phyloP scores from a whole-genome alignment of 2,113 vertebrate genomes.

The Microtus pennsylvanicus region DNA sequence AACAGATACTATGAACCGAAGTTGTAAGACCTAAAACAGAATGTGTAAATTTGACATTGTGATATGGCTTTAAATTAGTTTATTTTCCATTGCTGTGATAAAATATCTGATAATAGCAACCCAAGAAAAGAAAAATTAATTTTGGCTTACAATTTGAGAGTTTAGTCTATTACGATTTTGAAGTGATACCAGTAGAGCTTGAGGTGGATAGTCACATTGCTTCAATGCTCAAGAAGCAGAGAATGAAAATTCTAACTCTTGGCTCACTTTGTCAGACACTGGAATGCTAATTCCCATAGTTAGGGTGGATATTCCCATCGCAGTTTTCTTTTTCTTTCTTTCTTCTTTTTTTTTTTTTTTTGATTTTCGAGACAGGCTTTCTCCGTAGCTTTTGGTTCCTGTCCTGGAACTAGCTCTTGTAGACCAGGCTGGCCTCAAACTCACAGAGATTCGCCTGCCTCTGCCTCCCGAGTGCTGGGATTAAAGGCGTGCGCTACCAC shows the following conservation, averaged over 20 bases:
- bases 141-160: background rate
- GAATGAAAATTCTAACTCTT: background rate
- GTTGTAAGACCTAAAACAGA: background rate
- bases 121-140: background rate
- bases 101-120: background rate
- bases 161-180: background rate
- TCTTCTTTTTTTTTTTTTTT: no score
- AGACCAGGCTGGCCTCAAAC: no score
- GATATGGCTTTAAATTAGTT: background rate
- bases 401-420: no score
- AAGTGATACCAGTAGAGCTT: no score
- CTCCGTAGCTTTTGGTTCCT: no score
- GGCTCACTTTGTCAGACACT: background rate
- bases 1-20: background rate
- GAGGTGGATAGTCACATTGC: background rate
- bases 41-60: background rate
- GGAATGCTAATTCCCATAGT: background rate
- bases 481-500: no score
- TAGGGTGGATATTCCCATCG: rapidly evolving
- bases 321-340: no score
- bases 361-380: no score
- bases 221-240: background rate
- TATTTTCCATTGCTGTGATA: no score
- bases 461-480: no score
- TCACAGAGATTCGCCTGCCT: no score